Base-by-base conservation (phyloP, 2,888 invertebrate species). In the Eupithecia vulgata region DNA sequence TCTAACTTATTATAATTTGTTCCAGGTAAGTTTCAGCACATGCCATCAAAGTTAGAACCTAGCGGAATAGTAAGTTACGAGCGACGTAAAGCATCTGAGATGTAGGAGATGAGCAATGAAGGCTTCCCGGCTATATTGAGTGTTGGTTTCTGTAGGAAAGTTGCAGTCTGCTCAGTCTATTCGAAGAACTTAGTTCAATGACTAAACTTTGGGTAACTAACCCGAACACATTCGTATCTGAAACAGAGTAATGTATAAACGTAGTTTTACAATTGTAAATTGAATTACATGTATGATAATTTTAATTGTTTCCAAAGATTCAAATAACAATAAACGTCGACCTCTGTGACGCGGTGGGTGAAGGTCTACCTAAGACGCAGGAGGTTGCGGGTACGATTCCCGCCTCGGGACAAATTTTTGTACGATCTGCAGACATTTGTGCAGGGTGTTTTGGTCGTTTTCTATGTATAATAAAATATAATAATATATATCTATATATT, bases 21-120 rank as follows among this genome's bases (percentile, higher is more conserved):
- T 79, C 40, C 80, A 81, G 82, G 82, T 82, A 80, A 78, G 78
- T 65, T 68, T 21, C 65, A 37, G 59, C 15, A 67, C 68, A 45
- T 73, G 64, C 75, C 57, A 72, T 59, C 40, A 59, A 67, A 72
- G 62, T 70, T 72, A 52, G 65, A 48, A 66, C 67, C 62, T 13
- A 67, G 52, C 61, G 59, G 61, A 66, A 69, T 62, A 35, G 75
- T 70, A 72, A 72, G 67, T 66, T 64, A 59, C 57, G 25, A 57
- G 61, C 62, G 57, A 75, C 52, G 21, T 30, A 37, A 37, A 35
- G 37, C 37, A 64, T 64, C n/a, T 64, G 62, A 37, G 62, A 35
- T 25, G 25, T 12, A 25, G 57, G 25, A 25, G 57, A 57, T 57
- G 35, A 64, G 17, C 37, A 64, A 37, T 37, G 35, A 37, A 64